Evolutionary conservation across 2,888 invertebrate genomes (phyloP), one percentile per base, ranked within the genome.

Genomic region (Leptopterna dolabrata): DNA sequence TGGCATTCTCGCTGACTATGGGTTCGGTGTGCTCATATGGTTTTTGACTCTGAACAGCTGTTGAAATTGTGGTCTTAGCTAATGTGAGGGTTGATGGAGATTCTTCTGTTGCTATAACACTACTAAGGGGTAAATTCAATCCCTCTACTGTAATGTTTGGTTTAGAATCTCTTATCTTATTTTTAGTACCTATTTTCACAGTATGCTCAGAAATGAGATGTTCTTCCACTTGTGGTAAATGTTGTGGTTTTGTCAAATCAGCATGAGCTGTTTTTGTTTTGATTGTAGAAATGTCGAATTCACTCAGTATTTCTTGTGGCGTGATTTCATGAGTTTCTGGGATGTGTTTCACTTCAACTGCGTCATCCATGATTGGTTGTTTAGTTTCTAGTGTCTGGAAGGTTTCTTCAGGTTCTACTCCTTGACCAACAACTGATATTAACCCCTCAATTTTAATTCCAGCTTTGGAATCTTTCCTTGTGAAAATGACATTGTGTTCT

Each of bases 191-290:
- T 29, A 45, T 45, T 29, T 29, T 45, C n/a, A 45, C 29, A 19
- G 24, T 63, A 9, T 24, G 19, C 45, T 80, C 80, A 16, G 45
- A 47, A 45, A 80, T 11, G 24, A 80, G 7, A 29, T 30, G 29
- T 80, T 45, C 45, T 80, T 80, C 80, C 13, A 27, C n/a, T 45
- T 47, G 80, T 16, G 80, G 36, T 16, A 80, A 29, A 45, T 19
- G 24, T 80, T 47, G 27, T 80, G 27, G 47, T 80, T 41, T 51
- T 43, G 80, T 80, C 80, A 80, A 30, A 29, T 80, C 80, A 29
- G 24, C 47, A 45, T 29, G 30, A 16, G 45, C 45, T 13, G 45
- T 51, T n/a, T 80, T 19, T n/a, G 36, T 16, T 41, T 3, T 43
- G 14, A 45, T 7, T 2, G 80, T 7, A 24, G 51, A 47, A 43